Percentiles rank a stretch among this genome's conserved stretches.
These are phyloP conservation scores for Porites evermanni DNA, from an alignment of 92 coral and sea anemone species.

Conservation along the genomic window DNA sequence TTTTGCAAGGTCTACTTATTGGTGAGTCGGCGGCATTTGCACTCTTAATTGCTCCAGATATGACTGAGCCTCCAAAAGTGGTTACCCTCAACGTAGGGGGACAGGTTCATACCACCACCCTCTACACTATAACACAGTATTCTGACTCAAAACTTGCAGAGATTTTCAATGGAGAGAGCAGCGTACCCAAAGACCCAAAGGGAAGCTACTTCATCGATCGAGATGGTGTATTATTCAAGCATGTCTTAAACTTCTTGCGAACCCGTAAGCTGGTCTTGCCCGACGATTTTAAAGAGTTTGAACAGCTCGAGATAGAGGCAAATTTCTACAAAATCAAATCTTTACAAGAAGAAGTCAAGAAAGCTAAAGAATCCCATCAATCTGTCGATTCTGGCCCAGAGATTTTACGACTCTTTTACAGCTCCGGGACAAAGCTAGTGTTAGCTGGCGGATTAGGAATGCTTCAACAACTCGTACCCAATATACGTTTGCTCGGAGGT, in stretches of 20 bases:
- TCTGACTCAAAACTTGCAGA: constrained; percentile 70
- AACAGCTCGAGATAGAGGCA: constrained; percentile 70
- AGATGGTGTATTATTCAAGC: constrained; percentile 68
- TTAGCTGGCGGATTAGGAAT: constrained; percentile 62
- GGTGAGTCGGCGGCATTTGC: background rate
- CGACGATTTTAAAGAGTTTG: constrained; percentile 55
- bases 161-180: constrained; percentile 49
- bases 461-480: constrained; percentile 61
- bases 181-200: constrained; percentile 52
- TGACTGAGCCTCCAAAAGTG: constrained; percentile 49
- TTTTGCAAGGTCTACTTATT: background rate
- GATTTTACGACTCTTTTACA: constrained; percentile 62
- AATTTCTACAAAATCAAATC: constrained; percentile 60
- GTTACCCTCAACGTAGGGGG: constrained; percentile 86
- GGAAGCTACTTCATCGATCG: constrained; percentile 73
- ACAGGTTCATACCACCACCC: constrained; percentile 70
- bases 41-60: background rate
- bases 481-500: constrained; percentile 55
- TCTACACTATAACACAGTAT: constrained; percentile 69
- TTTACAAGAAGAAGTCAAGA: constrained; percentile 51
- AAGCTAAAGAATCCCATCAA: constrained; percentile 1
- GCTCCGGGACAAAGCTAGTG: constrained; percentile 52
- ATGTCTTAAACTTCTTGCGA: constrained; percentile 68
- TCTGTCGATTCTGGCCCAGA: constrained; percentile 16
- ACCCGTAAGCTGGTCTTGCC: constrained; percentile 65